phyloP scores from a whole-genome alignment of 1,140 invertebrate genomes.

The Pseudobourletiella spinata region DNA sequence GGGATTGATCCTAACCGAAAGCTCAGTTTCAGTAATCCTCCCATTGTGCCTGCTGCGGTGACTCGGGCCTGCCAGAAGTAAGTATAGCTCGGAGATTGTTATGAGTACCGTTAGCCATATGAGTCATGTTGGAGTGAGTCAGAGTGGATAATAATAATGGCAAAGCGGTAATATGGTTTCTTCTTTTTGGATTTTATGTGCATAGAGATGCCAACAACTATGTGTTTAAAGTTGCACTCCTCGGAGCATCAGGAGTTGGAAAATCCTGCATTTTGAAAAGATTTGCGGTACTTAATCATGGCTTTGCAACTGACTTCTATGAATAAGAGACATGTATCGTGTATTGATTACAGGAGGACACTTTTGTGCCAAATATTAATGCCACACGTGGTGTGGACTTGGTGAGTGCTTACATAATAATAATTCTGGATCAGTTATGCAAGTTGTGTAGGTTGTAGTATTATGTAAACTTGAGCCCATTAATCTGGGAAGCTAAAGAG shows the following conservation, averaged over 20 bases:
- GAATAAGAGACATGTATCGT: not conserved
- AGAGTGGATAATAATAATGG: too few relatives aligned
- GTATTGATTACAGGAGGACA: conserved; percentile 15
- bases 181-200: too few relatives aligned
- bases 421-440: not conserved
- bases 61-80: not conserved
- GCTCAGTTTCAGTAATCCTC: not conserved
- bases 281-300: conserved; percentile 22
- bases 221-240: conserved; percentile 32
- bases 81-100: not conserved
- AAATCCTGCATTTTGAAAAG: conserved; percentile 30
- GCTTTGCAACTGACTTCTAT: not conserved
- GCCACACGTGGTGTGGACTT: conserved; percentile 24
- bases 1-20: conserved; percentile 22
- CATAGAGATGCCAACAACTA: conserved; percentile 7
- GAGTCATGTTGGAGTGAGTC: too few relatives aligned
- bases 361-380: conserved; percentile 17
- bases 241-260: conserved; percentile 30
- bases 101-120: too few relatives aligned
- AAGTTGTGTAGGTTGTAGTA: too few relatives aligned
- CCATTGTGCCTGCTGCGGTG: not conserved
- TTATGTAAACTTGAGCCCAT: too few relatives aligned
- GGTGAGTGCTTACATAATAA: conserved; percentile 5
- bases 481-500: too few relatives aligned
- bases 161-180: too few relatives aligned